Conservation (phyloP, 2,113 vertebrate species). For the Calonectris borealis region DNA sequence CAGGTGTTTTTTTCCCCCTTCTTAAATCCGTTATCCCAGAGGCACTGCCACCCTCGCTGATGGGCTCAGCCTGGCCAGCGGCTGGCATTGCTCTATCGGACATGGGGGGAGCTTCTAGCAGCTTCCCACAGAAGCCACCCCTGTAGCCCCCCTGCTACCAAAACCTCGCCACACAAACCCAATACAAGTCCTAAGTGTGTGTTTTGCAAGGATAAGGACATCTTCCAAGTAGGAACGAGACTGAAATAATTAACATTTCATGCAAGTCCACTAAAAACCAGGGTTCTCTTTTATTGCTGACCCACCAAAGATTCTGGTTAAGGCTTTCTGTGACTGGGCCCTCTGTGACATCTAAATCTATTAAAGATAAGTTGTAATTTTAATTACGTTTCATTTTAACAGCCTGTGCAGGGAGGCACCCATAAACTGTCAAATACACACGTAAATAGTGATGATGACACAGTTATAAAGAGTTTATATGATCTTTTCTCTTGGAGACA, state of each 20-base stretch:
- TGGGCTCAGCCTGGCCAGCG: too few relatives aligned
- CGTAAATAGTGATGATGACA: constrained; percentile 8
- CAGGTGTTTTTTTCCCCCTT: too few relatives aligned
- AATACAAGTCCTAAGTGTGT: not conserved
- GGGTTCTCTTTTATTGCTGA: not conserved
- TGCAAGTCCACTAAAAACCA: not conserved
- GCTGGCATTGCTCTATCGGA: too few relatives aligned
- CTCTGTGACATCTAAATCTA: not conserved
- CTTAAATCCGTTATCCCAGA: too few relatives aligned
- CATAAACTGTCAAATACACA: constrained; percentile 24
- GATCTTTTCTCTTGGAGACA: constrained; percentile 31
- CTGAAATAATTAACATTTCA: not conserved
- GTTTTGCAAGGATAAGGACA: not conserved
- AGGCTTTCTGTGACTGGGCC: not conserved
- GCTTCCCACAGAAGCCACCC: too few relatives aligned
- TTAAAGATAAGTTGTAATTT: not conserved
- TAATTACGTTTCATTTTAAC: constrained; percentile 5
- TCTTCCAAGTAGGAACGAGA: not conserved
- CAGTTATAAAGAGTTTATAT: not conserved
- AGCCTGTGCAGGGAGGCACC: not conserved
- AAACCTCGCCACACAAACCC: too few relatives aligned
- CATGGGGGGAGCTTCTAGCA: too few relatives aligned
- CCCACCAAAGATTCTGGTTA: not conserved
- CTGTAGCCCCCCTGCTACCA: too few relatives aligned
- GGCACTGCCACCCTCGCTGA: too few relatives aligned